These are phyloP conservation scores for Macroglossus sobrinus DNA, from an alignment of 2,113 vertebrate species.

Conservation along the genomic window DNA sequence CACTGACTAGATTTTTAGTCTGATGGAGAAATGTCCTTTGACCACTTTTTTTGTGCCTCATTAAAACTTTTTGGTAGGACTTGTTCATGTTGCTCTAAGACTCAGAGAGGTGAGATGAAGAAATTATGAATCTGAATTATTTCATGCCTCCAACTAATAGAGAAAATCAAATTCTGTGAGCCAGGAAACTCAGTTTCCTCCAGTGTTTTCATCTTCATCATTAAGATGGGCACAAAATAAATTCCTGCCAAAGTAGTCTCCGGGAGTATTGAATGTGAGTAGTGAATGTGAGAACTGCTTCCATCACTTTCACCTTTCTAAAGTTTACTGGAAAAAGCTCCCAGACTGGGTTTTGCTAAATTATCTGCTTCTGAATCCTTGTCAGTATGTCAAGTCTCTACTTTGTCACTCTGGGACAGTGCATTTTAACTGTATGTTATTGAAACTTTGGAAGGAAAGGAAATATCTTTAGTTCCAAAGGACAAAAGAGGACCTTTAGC, in stretches of 20 bases:
- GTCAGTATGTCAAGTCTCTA: background rate
- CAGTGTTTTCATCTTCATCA: slow-evolving; percentile 19
- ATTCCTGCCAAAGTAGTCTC: background rate
- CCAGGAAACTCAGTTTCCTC: background rate
- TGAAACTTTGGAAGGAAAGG: background rate
- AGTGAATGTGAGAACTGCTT: background rate
- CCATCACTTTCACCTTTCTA: background rate
- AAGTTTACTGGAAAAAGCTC: background rate
- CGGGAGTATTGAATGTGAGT: background rate
- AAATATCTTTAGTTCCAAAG: background rate
- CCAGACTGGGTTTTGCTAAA: background rate
- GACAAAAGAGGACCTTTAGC: background rate
- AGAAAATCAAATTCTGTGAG: background rate
- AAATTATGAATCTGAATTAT: background rate
- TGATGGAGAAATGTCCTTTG: background rate
- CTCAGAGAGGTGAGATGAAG: background rate
- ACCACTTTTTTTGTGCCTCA: background rate
- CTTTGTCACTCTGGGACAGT: background rate
- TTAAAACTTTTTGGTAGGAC: background rate
- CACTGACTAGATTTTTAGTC: background rate
- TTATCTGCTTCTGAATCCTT: background rate
- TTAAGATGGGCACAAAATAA: background rate
- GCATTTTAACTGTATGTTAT: background rate
- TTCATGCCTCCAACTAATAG: background rate
- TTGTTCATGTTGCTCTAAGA: background rate